A percentile compares a stretch with the other conserved stretches of the same genome.
Conservation (phyloP, 1,140 invertebrate species). For the Thaumetopoea pityocampa region DNA sequence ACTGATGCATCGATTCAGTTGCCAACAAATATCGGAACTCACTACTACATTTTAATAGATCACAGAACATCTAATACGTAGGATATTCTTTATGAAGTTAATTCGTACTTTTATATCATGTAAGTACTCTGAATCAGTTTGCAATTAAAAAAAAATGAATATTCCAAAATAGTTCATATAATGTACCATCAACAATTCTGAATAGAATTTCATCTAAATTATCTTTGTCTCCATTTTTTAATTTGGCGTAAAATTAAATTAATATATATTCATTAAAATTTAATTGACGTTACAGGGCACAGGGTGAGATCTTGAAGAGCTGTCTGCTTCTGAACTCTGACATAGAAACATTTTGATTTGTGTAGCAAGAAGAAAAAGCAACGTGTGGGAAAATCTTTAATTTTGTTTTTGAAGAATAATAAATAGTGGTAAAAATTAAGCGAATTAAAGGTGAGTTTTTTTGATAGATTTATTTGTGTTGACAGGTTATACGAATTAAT, state of each 20-base stretch:
- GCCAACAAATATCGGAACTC: slow-evolving; percentile 19
- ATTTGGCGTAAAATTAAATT: no score
- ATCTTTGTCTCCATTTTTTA: no score
- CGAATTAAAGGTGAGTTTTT: slow-evolving; percentile 46
- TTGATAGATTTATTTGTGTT: not conserved
- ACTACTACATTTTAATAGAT: slow-evolving; percentile 6
- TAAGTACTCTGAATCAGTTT: not conserved
- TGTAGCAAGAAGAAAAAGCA: not conserved
- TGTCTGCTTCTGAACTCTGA: no score
- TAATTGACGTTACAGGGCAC: no score
- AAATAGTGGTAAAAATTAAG: slow-evolving; percentile 43
- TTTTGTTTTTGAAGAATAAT: slow-evolving; percentile 5
- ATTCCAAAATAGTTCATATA: no score
- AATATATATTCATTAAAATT: no score
- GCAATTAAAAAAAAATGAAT: no score
- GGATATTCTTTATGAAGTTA: slow-evolving; percentile 7
- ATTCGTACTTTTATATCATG: not conserved
- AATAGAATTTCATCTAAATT: no score
- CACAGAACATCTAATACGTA: slow-evolving; percentile 11
- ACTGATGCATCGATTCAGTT: slow-evolving; percentile 21
- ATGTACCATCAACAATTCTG: no score
- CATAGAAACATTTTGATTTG: slow-evolving; percentile 3
- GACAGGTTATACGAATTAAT: not conserved
- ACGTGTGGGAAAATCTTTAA: not conserved
- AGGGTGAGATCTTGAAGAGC: no score